Evolutionary conservation across 2,888 invertebrate species (phyloP).

Genomic region (Scaptodrosophila latifasciaeformis): DNA sequence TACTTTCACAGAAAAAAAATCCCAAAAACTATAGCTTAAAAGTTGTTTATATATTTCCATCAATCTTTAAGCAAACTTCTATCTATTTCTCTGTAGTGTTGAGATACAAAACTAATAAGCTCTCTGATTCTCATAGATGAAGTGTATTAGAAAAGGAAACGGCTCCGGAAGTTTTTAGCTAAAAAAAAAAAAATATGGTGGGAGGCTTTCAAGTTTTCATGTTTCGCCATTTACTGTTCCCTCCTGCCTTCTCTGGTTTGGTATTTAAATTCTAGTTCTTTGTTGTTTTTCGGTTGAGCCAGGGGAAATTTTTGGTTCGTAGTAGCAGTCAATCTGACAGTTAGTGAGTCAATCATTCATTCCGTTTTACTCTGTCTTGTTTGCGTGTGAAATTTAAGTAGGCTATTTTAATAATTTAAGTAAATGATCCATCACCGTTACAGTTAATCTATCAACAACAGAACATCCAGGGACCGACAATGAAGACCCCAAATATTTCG

Average conservation of each 20-base stretch:
- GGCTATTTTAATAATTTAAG: constrained; percentile 70
- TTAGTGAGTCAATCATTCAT: constrained; percentile 41
- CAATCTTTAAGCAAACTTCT: no score
- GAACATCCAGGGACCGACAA: constrained; percentile 3
- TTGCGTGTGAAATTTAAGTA: constrained; percentile 59
- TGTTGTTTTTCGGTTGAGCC: constrained; percentile 11
- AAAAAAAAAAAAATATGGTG: neutral
- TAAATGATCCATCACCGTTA: constrained; percentile 73
- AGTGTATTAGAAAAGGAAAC: no score
- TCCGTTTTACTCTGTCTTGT: constrained; percentile 10
- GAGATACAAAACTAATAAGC: no score
- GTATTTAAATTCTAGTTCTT: constrained; percentile 5
- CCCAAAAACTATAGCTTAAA: no score
- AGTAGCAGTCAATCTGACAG: constrained; percentile 40
- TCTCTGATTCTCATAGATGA: no score
- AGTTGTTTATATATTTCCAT: no score
- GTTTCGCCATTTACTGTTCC: neutral
- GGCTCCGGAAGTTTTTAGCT: neutral
- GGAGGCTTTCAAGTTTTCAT: neutral
- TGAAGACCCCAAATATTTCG: neutral
- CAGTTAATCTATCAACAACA: constrained; percentile 70
- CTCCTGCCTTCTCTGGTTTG: neutral
- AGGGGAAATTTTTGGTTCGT: constrained; percentile 16
- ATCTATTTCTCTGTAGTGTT: no score
- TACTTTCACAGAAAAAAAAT: no score